Evolutionary conservation across 2,888 invertebrate genomes (phyloP), one percentile per base, ranked within the genome.

Genomic region (Clivina fossor): DNA sequence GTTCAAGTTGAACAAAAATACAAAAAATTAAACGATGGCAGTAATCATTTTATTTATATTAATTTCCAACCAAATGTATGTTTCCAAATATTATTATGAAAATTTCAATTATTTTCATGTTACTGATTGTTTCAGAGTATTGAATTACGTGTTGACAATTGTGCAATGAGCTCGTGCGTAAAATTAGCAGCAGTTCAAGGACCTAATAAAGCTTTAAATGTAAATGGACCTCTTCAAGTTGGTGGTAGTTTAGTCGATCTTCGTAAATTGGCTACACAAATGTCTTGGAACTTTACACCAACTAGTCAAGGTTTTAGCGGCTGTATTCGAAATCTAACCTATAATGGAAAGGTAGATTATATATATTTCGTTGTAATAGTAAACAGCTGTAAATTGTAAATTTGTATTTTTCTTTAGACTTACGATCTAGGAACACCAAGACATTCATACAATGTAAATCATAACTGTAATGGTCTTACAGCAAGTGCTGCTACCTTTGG

Each of bases 341-440:
- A 92, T 69, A 93, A 91, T 67, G 84, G 84, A 62, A 80, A 77
- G 71, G 83, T 84, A 69, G 76, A 77, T 74, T 43, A 50, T 48
- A 56, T 33, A 50, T 7, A 49, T 5, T 41, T 7, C 30, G 8
- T 8, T 11, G 8, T 4, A 50, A 40, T 18, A 50, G 3, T 54
- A 43, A 32, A n/a, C 30, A 24, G 41, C 38, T 43, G 16, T 22
- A 41, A 13, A 41, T 18, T 26, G 7, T 15, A 24, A 20, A 44
- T 38, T 9, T 37, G 40, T 54, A 9, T 20, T 22, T 55, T 51
- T 30, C 47, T 58, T 16, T 78, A 89, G 83, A 85, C 90, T 65
- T 96, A 95, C 74, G 93, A 98, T 71, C 77, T 98, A 63, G 93
- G 92, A 1, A 78, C 80, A 66, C 92, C 94, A 0, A 85, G 90